These are phyloP conservation scores for Chromobotia macracanthus DNA, from an alignment of 2,797 vertebrate genomes.

Conservation along the genomic window DNA sequence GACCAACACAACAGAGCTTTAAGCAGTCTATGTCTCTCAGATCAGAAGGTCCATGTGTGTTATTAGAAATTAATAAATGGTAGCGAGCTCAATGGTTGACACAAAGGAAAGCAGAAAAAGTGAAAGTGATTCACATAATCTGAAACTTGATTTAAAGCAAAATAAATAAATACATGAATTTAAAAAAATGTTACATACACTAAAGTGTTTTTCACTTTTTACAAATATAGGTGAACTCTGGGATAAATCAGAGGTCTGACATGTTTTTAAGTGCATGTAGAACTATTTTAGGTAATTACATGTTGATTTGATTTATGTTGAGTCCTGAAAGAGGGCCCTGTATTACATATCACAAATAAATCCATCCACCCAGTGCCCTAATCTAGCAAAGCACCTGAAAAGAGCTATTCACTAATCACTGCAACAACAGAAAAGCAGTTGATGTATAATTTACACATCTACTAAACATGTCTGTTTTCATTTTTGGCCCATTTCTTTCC, in stretches of 20 bases:
- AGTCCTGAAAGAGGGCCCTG: conserved; percentile 61
- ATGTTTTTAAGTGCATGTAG: not conserved
- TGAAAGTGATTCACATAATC: too few relatives aligned
- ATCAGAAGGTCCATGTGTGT: too few relatives aligned
- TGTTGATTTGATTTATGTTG: conserved; percentile 55
- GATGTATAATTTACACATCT: conserved; percentile 56
- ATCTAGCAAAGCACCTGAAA: conserved; percentile 58
- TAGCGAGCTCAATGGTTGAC: too few relatives aligned
- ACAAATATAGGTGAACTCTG: too few relatives aligned
- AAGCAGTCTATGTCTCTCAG: too few relatives aligned
- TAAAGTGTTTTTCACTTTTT: too few relatives aligned
- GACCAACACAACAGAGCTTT: conserved; percentile 2
- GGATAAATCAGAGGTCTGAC: too few relatives aligned
- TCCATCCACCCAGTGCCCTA: conserved; percentile 53
- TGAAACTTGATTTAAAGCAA: too few relatives aligned
- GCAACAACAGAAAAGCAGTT: conserved; percentile 52
- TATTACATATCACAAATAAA: conserved; percentile 62
- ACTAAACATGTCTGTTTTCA: conserved; percentile 37
- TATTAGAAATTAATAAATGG: too few relatives aligned
- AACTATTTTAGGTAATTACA: conserved; percentile 52
- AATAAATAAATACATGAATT: too few relatives aligned
- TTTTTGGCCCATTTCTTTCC: conserved; percentile 17
- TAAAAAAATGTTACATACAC: too few relatives aligned
- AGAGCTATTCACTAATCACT: conserved; percentile 57
- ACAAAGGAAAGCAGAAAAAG: too few relatives aligned